phyloP scores from a whole-genome alignment of 2,888 invertebrate species.

The Nomada ferruginata region DNA sequence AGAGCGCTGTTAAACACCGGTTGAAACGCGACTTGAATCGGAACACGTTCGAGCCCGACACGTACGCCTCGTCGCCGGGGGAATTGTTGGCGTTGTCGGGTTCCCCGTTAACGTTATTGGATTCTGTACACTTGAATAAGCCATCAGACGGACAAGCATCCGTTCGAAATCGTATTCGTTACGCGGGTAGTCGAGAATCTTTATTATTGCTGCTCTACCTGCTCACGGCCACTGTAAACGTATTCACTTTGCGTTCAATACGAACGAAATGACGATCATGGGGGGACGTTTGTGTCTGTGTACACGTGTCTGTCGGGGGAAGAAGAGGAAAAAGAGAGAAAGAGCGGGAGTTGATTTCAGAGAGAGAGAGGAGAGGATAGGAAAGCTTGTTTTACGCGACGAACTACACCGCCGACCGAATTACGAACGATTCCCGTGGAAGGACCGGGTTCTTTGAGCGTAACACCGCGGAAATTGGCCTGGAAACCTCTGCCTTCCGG shows the following conservation, averaged over 20 bases:
- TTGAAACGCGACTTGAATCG: constrained; percentile 46
- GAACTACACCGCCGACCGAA: not conserved
- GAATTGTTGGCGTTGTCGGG: constrained; percentile 48
- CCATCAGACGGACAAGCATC: constrained; percentile 44
- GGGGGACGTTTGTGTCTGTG: too few species aligned
- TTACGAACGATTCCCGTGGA: constrained; percentile 28
- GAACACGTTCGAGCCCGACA: constrained; percentile 24
- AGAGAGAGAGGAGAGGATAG: not conserved
- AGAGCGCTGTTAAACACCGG: constrained; percentile 48
- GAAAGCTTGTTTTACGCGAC: constrained; percentile 5
- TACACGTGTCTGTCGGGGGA: too few species aligned
- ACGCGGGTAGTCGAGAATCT: constrained; percentile 47
- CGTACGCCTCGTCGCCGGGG: constrained; percentile 43
- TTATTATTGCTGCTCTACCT: constrained; percentile 29
- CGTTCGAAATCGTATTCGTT: constrained; percentile 58
- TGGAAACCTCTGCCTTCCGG: constrained; percentile 3
- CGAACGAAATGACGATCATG: not conserved
- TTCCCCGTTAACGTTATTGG: constrained; percentile 52
- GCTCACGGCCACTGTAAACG: constrained; percentile 7
- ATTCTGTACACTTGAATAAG: constrained; percentile 54
- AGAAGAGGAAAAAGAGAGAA: too few species aligned
- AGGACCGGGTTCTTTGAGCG: not conserved
- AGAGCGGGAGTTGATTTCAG: not conserved
- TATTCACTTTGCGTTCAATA: constrained; percentile 20
- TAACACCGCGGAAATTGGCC: not conserved